These are phyloP conservation scores for Agrochola macilenta DNA, from an alignment of 2,888 invertebrate species.

Conservation along the genomic window DNA sequence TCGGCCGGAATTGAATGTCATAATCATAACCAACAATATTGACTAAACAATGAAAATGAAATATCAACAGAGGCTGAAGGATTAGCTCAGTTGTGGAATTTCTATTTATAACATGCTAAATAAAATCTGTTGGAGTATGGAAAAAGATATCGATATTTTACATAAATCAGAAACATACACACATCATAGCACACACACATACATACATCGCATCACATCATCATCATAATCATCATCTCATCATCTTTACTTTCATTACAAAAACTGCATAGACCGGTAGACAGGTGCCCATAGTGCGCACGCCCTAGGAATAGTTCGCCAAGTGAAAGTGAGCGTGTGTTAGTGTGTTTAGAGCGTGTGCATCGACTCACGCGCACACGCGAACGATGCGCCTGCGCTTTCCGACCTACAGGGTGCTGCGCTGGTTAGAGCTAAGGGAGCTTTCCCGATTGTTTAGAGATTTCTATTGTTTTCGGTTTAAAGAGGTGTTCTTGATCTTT, in stretches of 20 bases:
- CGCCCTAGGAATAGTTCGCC: conserved; percentile 85
- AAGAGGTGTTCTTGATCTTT: neutral
- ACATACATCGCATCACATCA: neutral
- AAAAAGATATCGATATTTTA: neutral
- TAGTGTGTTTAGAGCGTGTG: conserved; percentile 75
- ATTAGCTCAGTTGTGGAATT: neutral
- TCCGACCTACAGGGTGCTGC: conserved; percentile 76
- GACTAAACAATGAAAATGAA: neutral
- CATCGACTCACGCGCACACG: conserved; percentile 69
- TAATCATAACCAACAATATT: neutral
- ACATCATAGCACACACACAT: neutral
- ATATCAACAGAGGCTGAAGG: neutral
- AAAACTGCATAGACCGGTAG: conserved; percentile 29
- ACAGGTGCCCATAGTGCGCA: conserved; percentile 62
- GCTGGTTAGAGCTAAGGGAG: conserved; percentile 62
- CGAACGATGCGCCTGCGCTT: conserved; percentile 69
- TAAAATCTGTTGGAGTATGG: neutral
- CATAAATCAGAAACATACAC: neutral
- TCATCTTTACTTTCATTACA: conserved; percentile 4
- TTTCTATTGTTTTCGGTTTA: conserved; percentile 8
- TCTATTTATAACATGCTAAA: neutral
- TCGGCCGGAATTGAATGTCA: neutral
- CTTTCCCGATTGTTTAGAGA: conserved; percentile 42
- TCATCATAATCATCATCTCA: neutral
- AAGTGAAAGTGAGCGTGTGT: conserved; percentile 88